Evolutionary conservation across 1,140 invertebrate species (phyloP).

Genomic region (Drosophila simulans): DNA sequence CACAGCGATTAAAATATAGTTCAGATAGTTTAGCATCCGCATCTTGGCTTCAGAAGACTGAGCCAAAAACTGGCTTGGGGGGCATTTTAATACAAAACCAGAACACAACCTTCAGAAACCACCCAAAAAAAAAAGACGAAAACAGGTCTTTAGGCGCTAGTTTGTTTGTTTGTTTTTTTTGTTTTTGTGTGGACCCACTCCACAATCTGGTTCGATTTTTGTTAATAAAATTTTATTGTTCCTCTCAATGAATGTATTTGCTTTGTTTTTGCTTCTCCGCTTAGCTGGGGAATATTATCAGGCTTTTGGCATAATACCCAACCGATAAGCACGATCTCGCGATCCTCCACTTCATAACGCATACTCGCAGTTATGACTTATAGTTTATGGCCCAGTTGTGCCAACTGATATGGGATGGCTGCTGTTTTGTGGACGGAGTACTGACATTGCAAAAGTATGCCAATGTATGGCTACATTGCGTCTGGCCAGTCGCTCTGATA

Average conservation of each 20-base stretch:
- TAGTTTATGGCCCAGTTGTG: conserved; percentile 10
- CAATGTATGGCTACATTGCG: conserved; percentile 7
- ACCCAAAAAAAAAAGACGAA: conserved; percentile 23
- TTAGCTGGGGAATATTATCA: conserved; percentile 17
- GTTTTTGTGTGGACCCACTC: not conserved
- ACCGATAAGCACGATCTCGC: conserved; percentile 61
- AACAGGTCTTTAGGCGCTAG: conserved; percentile 51
- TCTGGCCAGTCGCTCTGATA: conserved; percentile 7
- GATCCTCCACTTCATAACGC: not conserved
- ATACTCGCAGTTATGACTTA: not conserved
- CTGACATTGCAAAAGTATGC: not conserved
- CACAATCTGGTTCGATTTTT: conserved; percentile 25
- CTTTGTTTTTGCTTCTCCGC: conserved; percentile 1
- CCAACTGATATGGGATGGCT: conserved; percentile 4
- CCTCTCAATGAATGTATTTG: conserved; percentile 44
- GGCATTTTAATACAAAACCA: conserved; percentile 48
- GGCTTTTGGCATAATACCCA: conserved; percentile 22
- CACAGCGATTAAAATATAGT: conserved; percentile 26
- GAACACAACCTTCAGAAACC: conserved; percentile 24
- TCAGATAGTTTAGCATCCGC: conserved; percentile 35
- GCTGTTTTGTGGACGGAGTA: not conserved
- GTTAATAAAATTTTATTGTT: conserved; percentile 57
- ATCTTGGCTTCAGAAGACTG: conserved; percentile 45
- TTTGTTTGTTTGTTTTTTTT: conserved; percentile 20
- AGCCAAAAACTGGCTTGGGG: conserved; percentile 32